Base-by-base conservation (phyloP, 2,113 vertebrate genomes). In the Pelobates fuscus region DNA sequence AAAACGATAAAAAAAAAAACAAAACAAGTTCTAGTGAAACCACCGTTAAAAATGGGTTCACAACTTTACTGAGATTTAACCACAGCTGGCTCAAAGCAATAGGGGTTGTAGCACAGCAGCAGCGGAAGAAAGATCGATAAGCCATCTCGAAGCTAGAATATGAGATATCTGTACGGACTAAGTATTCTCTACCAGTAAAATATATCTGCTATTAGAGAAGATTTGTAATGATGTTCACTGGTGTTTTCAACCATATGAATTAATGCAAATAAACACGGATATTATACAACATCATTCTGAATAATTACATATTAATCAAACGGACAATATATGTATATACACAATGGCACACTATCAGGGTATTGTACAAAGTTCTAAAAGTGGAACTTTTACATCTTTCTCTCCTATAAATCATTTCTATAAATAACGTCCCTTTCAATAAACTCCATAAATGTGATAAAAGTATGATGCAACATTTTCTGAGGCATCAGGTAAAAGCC, bases 341-440 rank as follows among this genome's bases (percentile, higher is more conserved):
- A 66, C 30, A 74, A 27, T 66, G 62, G 23, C 23, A 59, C 62
- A 66, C 21, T 57, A 74, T 74, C 25, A 61, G 58, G 58, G 5
- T 18, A 24, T 26, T 61, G 23, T 61, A n/a, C n/a, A n/a, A n/a
- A n/a, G n/a, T n/a, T n/a, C n/a, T n/a, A n/a, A n/a, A n/a, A n/a
- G n/a, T n/a, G n/a, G n/a, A n/a, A n/a, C n/a, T n/a, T n/a, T n/a
- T n/a, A n/a, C n/a, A n/a, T n/a, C n/a, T n/a, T n/a, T n/a, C n/a
- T n/a, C n/a, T n/a, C n/a, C n/a, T n/a, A n/a, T n/a, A n/a, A n/a
- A n/a, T n/a, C n/a, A n/a, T n/a, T n/a, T n/a, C n/a, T n/a, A n/a
- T n/a, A n/a, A n/a, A n/a, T n/a, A n/a, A n/a, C n/a, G n/a, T n/a
- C n/a, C n/a, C n/a, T n/a, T n/a, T n/a, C n/a, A n/a, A n/a, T n/a